phyloP scores from a whole-genome alignment of 2,888 invertebrate species.

The Meiosimyza platycephala region DNA sequence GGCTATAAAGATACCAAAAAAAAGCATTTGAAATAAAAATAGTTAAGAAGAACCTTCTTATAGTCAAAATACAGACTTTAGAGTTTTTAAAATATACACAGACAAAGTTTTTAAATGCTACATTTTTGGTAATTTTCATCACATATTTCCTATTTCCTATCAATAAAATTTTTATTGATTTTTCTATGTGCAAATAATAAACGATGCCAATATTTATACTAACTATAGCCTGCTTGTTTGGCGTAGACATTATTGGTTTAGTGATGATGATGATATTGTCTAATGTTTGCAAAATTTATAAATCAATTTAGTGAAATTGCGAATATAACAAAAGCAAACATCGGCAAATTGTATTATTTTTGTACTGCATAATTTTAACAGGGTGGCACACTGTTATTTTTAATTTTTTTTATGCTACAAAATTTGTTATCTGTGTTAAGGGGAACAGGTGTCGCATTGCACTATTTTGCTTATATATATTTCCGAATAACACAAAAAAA shows the following conservation, averaged over 20 bases:
- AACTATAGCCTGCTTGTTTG: background rate
- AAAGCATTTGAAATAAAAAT: conserved; percentile 10
- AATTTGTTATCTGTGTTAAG: too few species aligned
- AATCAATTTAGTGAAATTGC: conserved; percentile 1
- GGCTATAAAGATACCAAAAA: too few species aligned
- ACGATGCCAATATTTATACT: background rate
- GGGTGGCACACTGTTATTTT: too few species aligned
- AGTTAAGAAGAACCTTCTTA: background rate
- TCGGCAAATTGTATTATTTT: too few species aligned
- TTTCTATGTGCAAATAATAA: background rate
- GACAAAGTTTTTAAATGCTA: too few species aligned
- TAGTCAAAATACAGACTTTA: background rate
- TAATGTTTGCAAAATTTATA: conserved; percentile 6
- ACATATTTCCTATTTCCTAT: background rate
- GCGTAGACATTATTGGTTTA: too few species aligned
- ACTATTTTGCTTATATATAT: too few species aligned
- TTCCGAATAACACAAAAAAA: too few species aligned
- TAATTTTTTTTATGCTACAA: too few species aligned
- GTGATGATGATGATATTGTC: background rate
- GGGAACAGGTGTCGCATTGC: too few species aligned
- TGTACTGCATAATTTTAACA: too few species aligned
- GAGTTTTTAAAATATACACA: background rate
- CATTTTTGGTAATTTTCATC: background rate
- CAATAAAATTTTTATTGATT: conserved; percentile 25
- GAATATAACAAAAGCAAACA: too few species aligned